Conservation (phyloP, 2,113 vertebrate genomes). For the Microtus pennsylvanicus region DNA sequence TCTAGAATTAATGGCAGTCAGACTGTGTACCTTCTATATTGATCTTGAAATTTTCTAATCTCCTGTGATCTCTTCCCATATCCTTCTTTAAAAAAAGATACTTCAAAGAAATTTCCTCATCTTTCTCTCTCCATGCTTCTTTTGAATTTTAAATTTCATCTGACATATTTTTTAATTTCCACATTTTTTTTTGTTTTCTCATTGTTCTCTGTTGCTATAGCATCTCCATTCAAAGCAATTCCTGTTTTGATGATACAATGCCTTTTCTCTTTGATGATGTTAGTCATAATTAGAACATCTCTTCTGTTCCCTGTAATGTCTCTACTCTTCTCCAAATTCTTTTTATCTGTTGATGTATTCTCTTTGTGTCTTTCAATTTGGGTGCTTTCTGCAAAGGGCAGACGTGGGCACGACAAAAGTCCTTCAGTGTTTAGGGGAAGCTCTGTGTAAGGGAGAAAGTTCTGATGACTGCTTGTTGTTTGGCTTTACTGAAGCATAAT, state of each 20-base stretch:
- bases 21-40: background rate
- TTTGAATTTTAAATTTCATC: constrained; percentile 35
- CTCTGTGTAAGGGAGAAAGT: background rate
- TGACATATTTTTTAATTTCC: constrained; percentile 43
- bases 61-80: background rate
- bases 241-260: constrained; percentile 36
- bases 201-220: constrained; percentile 6
- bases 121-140: background rate
- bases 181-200: constrained; percentile 26
- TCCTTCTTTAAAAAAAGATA: background rate
- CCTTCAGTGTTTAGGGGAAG: constrained; percentile 3
- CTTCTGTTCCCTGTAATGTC: constrained; percentile 9
- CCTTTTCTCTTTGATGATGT: constrained; percentile 23
- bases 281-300: constrained; percentile 45
- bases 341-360: constrained; percentile 48
- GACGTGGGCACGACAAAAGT: background rate
- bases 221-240: constrained; percentile 42
- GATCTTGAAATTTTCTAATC: constrained; percentile 38
- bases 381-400: constrained; percentile 8
- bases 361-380: constrained; percentile 22
- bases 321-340: constrained; percentile 17
- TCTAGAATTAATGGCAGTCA: constrained; percentile 25
- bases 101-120: background rate
- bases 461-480: background rate
- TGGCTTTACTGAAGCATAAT: background rate